Evolutionary conservation across 2,797 vertebrate species (phyloP).

Genomic region (Phalanger gymnotis): DNA sequence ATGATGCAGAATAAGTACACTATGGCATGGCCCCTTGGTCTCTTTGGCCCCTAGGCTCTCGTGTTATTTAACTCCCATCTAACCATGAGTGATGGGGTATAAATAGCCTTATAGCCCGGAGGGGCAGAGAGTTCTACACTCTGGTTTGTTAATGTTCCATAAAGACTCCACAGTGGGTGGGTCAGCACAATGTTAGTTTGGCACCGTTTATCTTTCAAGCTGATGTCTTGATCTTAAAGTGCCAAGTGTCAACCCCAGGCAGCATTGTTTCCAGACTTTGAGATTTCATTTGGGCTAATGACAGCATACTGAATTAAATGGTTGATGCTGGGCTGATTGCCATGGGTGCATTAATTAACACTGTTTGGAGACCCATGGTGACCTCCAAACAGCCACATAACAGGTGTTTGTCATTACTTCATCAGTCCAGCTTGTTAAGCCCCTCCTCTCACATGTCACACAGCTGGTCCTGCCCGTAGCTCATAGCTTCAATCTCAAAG

Average conservation of each 20-base stretch:
- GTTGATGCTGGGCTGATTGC: constrained; percentile 18
- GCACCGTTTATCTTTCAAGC: constrained; percentile 28
- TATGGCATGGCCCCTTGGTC: not conserved
- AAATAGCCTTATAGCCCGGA: not conserved
- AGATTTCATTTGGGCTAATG: constrained; percentile 4
- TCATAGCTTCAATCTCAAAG: not conserved
- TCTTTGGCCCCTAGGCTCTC: not conserved
- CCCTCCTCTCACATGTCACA: not conserved
- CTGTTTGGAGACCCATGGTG: constrained; percentile 29
- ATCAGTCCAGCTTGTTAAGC: not conserved
- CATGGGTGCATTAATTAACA: constrained; percentile 33
- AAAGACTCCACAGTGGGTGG: not conserved
- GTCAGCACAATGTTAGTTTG: not conserved
- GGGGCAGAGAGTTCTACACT: not conserved
- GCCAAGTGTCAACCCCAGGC: constrained; percentile 14
- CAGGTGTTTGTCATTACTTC: constrained; percentile 45
- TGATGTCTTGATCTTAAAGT: constrained; percentile 3
- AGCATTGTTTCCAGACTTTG: constrained; percentile 58
- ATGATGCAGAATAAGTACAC: not conserved
- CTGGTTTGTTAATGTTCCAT: constrained; percentile 9
- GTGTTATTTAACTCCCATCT: not conserved
- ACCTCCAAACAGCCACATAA: not conserved
- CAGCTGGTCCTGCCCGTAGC: not conserved
- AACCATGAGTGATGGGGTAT: not conserved
- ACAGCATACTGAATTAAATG: constrained; percentile 49